phyloP scores from a whole-genome alignment of 2,888 invertebrate genomes.

The Epistrophella euchroma region DNA sequence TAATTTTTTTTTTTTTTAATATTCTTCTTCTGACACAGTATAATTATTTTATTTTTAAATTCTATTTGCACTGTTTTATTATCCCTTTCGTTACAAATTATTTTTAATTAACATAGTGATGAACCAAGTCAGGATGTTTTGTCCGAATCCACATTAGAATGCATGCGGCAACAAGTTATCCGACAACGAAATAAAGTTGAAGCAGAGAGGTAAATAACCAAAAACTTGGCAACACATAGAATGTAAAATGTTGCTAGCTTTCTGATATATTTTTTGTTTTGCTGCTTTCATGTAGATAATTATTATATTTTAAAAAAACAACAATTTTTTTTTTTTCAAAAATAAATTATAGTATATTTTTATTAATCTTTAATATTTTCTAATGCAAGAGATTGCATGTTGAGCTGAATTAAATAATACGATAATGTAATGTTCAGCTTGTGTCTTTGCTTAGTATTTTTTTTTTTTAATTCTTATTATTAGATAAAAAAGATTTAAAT shows the following conservation, averaged over 20 bases:
- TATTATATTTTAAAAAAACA: not conserved
- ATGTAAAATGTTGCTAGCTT: constrained; percentile 59
- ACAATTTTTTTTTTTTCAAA: constrained; percentile 26
- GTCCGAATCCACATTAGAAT: constrained; percentile 92
- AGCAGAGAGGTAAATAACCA: constrained; percentile 89
- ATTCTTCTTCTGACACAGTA: constrained; percentile 33
- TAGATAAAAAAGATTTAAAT: not conserved
- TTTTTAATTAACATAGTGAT: constrained; percentile 77
- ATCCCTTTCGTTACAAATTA: constrained; percentile 47
- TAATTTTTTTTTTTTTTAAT: not conserved
- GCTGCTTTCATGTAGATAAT: constrained; percentile 67
- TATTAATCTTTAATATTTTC: not conserved
- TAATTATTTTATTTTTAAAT: constrained; percentile 35
- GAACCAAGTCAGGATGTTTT: constrained; percentile 87
- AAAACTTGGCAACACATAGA: constrained; percentile 37
- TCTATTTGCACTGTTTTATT: constrained; percentile 51
- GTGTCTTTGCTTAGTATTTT: constrained; percentile 6
- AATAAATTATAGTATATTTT: constrained; percentile 8
- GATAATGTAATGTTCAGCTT: not conserved
- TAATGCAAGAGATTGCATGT: constrained; percentile 7
- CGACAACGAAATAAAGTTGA: constrained; percentile 92
- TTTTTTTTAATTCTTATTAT: not conserved
- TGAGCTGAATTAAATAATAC: not conserved
- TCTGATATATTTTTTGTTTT: constrained; percentile 69
- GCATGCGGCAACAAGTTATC: constrained; percentile 92